Evolutionary conservation across 2,888 invertebrate genomes (phyloP).

Genomic region (Morpho achilles): DNA sequence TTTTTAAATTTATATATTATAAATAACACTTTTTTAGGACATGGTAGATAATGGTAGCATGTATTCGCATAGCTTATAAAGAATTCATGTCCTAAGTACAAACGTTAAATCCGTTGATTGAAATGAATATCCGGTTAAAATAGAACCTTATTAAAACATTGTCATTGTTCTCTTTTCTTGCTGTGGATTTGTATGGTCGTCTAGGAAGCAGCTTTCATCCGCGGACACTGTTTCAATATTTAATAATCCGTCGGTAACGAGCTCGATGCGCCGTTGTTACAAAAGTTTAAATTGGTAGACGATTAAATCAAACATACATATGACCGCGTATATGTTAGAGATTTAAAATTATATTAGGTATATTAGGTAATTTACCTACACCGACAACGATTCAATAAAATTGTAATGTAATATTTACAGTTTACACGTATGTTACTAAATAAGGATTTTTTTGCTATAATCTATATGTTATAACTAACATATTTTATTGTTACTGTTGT

Average conservation of each 20-base stretch:
- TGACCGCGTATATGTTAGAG: constrained; percentile 20
- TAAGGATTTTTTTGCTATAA: no score
- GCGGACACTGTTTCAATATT: constrained; percentile 73
- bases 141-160: constrained; percentile 50
- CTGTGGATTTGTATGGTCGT: constrained; percentile 44
- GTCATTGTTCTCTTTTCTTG: constrained; percentile 52
- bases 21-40: no score
- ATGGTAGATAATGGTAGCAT: not conserved
- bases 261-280: constrained; percentile 51
- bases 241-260: constrained; percentile 76
- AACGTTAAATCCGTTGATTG: constrained; percentile 35
- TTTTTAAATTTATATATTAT: no score
- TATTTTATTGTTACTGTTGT: no score
- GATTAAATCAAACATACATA: constrained; percentile 31
- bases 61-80: not conserved
- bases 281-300: constrained; percentile 74
- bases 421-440: no score
- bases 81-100: constrained; percentile 5
- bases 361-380: no score
- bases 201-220: constrained; percentile 68
- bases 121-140: constrained; percentile 50
- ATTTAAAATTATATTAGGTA: no score
- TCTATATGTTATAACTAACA: no score
- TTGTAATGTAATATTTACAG: no score
- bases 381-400: no score